These are phyloP conservation scores for Petrocephalus zakoni DNA, from an alignment of 2,113 vertebrate species.

Conservation along the genomic window DNA sequence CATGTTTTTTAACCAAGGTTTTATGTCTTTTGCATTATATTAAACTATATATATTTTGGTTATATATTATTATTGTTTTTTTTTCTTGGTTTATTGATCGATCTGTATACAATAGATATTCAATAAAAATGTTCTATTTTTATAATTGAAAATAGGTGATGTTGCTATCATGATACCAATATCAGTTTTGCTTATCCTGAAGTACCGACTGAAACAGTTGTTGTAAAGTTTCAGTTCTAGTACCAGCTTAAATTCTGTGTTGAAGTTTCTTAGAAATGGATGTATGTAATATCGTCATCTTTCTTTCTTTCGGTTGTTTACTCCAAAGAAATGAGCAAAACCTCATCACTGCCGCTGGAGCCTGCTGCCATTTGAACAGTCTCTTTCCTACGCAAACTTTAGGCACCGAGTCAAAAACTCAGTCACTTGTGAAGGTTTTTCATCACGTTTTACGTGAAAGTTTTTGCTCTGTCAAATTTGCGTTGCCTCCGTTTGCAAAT, in stretches of 20 bases:
- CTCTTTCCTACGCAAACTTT: not conserved
- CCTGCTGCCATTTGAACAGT: not conserved
- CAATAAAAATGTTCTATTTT: not conserved
- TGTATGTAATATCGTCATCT: no score
- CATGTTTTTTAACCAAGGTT: not conserved
- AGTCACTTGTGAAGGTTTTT: not conserved
- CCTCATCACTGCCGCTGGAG: not conserved
- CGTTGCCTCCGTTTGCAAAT: no score
- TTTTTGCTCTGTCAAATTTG: not conserved
- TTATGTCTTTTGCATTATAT: no score
- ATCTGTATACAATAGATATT: no score
- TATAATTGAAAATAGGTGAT: not conserved
- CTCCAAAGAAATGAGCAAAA: not conserved
- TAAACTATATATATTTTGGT: not conserved
- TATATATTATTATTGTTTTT: not conserved
- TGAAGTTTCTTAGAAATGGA: no score
- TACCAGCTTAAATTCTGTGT: not conserved
- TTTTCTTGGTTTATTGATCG: no score
- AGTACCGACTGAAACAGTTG: not conserved
- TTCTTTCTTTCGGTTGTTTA: not conserved
- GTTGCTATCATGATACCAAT: not conserved
- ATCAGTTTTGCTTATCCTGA: not conserved
- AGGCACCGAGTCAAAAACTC: no score
- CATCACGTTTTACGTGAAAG: not conserved
- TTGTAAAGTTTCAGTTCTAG: not conserved